These are phyloP conservation scores for Trogon surrucura DNA, from an alignment of 2,113 vertebrate species.

Conservation along the genomic window DNA sequence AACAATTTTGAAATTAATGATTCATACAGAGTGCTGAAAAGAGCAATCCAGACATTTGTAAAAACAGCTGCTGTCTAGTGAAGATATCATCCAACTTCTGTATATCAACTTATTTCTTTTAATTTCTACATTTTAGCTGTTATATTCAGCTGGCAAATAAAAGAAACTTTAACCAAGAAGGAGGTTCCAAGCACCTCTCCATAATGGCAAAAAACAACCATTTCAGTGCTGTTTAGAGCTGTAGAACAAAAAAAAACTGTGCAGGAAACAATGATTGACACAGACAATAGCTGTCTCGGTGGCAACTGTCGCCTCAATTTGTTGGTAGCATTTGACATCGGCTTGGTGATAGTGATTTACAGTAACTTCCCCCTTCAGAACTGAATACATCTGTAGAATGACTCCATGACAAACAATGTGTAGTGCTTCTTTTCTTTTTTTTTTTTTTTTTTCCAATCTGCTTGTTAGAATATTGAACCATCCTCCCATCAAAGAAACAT, in stretches of 20 bases:
- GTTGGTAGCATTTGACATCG: not conserved
- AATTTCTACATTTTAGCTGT: not conserved
- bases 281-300: not conserved
- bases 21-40: not conserved
- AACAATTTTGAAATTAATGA: not conserved
- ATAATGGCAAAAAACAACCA: not conserved
- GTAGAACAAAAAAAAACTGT: not conserved
- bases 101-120: not conserved
- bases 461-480: not conserved
- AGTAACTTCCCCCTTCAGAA: not conserved
- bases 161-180: not conserved
- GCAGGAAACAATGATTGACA: not conserved
- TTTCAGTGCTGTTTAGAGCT: not conserved
- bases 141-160: not conserved
- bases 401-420: not conserved
- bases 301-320: not conserved
- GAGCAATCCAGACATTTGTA: fast-evolving
- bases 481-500: not conserved
- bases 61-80: not conserved
- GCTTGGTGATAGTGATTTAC: not conserved
- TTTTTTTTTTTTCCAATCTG: not conserved
- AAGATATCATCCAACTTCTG: not conserved
- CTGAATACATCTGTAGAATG: not conserved
- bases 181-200: not conserved
- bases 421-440: not conserved